Evolutionary conservation across 2,888 invertebrate species (phyloP), one percentile per base, ranked within the genome.

Genomic region (Drosophila robusta): DNA sequence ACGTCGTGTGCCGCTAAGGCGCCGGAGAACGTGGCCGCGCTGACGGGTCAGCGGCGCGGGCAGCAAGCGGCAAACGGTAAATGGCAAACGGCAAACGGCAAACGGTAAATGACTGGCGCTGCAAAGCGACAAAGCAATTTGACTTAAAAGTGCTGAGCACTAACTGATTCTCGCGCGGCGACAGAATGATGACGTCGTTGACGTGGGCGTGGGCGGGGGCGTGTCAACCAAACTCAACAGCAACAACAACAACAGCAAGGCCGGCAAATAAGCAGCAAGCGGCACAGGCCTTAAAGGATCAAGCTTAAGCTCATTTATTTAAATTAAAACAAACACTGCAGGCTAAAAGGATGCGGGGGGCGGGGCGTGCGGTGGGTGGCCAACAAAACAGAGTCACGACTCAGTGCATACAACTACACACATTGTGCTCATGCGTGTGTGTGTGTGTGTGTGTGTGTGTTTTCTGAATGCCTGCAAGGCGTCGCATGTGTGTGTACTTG

Each of bases 241-340:
- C 34, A 60, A 38, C 55, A 36, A 44, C 56, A 55, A 57, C 51
- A 70, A 58, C 65, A 51, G 63, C 61, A 57, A 61, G n/a, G 52
- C 57, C 71, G 66, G 66, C 76, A 79, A 75, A 32, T 50, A 63
- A 70, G 71, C 63, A 69, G 70, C 62, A n/a, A 69, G 68, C 64
- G 16, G 60, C 12, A 29, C 47, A 65, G 87, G 85, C 85, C 79
- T 87, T 89, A 84, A 88, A 84, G 87, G 85, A 87, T 85, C 85
- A 84, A 73, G 81, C 88, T 90, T 90, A 87, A 90, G 90, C 90
- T 89, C 89, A 90, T 90, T 89, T 89, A 90, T 89, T 89, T 90
- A 90, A 89, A 89, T 90, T 87, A 90, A 90, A 89, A 84, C 89
- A 89, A 89, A 89, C 90, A 89, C 86, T 84, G 86, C 74, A 80